phyloP scores from a whole-genome alignment of 2,888 invertebrate species.

The Marronus borbonicus region DNA sequence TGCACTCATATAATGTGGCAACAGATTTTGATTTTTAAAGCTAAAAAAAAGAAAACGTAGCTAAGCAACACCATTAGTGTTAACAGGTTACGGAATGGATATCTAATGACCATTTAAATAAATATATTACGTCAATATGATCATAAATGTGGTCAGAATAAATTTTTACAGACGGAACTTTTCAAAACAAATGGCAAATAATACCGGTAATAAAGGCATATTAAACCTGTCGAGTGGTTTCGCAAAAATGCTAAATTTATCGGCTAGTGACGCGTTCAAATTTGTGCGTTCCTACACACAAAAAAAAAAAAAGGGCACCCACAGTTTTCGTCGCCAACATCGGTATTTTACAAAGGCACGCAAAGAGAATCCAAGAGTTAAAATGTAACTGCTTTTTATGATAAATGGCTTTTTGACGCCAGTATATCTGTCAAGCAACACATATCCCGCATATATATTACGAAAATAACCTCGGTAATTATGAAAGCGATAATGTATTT shows the following conservation, averaged over 20 bases:
- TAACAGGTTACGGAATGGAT: no score
- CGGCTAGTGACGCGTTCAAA: not conserved
- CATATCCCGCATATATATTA: constrained; percentile 19
- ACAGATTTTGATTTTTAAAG: no score
- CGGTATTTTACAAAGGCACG: constrained; percentile 11
- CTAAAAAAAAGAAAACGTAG: no score
- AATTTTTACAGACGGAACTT: not conserved
- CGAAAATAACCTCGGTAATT: constrained; percentile 34
- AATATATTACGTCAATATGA: no score
- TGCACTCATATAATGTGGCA: no score
- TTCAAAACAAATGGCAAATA: constrained; percentile 24
- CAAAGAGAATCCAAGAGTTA: not conserved
- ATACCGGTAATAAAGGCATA: not conserved
- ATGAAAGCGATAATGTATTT: constrained; percentile 41
- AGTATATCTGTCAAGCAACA: constrained; percentile 39
- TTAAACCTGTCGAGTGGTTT: constrained; percentile 22
- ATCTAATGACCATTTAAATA: no score
- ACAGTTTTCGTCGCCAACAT: not conserved
- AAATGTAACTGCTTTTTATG: constrained; percentile 13
- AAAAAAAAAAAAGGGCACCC: not conserved
- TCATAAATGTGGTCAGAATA: not conserved
- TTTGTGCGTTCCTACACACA: not conserved
- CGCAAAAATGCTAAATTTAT: constrained; percentile 16
- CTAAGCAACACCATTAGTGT: no score
- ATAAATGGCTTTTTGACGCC: constrained; percentile 29